Base-by-base conservation (phyloP, 2,113 vertebrate species). In the Zapus hudsonius region DNA sequence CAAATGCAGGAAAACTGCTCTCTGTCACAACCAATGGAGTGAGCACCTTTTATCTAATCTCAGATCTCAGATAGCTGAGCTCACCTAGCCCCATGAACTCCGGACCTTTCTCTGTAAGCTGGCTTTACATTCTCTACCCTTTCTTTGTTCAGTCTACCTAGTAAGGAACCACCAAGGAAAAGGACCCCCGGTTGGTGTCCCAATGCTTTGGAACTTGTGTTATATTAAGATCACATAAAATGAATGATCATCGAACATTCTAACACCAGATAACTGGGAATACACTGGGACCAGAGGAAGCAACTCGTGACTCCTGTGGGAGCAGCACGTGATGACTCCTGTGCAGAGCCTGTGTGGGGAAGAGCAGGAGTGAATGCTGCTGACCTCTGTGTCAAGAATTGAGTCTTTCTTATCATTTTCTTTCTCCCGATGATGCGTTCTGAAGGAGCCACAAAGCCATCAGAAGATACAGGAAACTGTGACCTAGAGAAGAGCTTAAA, bases 21-120 rank as follows among this genome's bases (percentile, higher is more conserved):
- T 83, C 27, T 72, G 57, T 55, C 3, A 66, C 59, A 70, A 16
- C 20, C 22, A n/a, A n/a, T 55, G 84, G 57, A 42, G 3, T 22
- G 27, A 74, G 67, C 0, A 70, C 44, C 61, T 89, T 84, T 73
- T 74, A 90, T 78, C 95, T 95, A 84, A 93, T 95, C 79, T 66
- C 9, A 88, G 83, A 90, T 85, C 79, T 90, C 93, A 79, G 89
- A 85, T 40, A 91, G 78, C 82, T 72, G 59, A 82, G 69, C 33
- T 87, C 74, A 29, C 20, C 52, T 19, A n/a, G 67, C 52, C 38
- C 89, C 20, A 19, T 27, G 59, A 80, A 90, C 82, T 88, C 90
- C 76, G 92, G 36, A 86, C 92, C 40, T 72, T 36, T 72, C 75
- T 81, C 72, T 85, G 84, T 36, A 20, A 16, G 44, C 52, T 61